Base-by-base conservation (phyloP, 37 sponge, comb jelly and placozoan genomes). In the Hormiphora californensis region DNA sequence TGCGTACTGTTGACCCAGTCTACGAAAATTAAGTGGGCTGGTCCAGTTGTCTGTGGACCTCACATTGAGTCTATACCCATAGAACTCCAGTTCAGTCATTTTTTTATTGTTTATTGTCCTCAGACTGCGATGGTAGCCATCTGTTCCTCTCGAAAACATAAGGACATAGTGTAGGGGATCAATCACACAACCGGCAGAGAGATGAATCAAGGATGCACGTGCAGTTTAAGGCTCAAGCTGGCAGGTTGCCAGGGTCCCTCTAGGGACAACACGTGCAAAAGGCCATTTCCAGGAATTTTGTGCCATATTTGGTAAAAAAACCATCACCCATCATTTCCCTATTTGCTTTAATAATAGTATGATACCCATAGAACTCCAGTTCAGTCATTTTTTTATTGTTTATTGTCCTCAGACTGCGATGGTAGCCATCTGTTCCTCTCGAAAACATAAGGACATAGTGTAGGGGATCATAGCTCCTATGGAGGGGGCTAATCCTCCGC, bases 371-470 rank as follows among this genome's bases (percentile, higher is more conserved):
- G 34, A 33, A 65, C 31, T 65, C 37, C 3, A 31, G 36, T 7
- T 35, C 67, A 3, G 67, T 65, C 4, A 65, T 15, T 15, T 35
- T 65, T 28, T 28, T 25, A 33, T 32, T 32, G 17, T 65, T 2
- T 7, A 19, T 32, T 65, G 8, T 65, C 34, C 17, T 65, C 36
- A 65, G 32, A 11, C 67, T 39, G 1, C 31, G 17, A 7, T 65
- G 67, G 28, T 36, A 65, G 4, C 67, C 67, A 28, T 65, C 67
- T 1, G 31, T 19, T 11, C 67, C 67, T 33, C 28, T 33, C 9
- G 67, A 39, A 65, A 65, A 65, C 67, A 65, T 33, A 2, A 65
- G 21, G 28, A 65, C 67, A 32, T 65, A 65, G 17, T 65, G 67
- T 32, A 65, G 28, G 1, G 67, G 67, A 32, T 65, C 67, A 28